Evolutionary conservation across 2,888 invertebrate species (phyloP), one percentile per base, ranked within the genome.

Genomic region (Taenaris catops): DNA sequence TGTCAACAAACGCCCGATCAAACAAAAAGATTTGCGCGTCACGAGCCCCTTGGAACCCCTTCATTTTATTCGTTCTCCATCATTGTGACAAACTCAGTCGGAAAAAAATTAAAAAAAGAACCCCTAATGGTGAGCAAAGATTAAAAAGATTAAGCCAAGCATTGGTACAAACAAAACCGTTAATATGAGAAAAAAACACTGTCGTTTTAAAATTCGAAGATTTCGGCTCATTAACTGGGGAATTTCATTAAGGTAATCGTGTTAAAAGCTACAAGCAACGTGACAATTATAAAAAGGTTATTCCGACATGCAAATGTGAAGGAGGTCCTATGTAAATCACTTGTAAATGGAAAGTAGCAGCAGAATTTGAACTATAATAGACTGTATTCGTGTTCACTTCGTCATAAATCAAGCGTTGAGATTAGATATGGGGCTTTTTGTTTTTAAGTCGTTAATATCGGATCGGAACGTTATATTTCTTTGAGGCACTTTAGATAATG

Each of bases 1-100:
- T 78, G 80, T 78, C 79, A 78, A 79, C 81, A 76, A 74, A 80
- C 74, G 81, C 76, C 72, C 75, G 81, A 78, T 78, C 79, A 84
- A 81, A 84, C 75, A 84, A 75, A 78, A 78, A 75, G 75, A 73
- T 69, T 72, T 68, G 63, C 63, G 57, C 65, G 63, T 66, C 64
- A 63, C 51, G 55, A 61, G 57, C 53, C 56, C 53, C 58, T 47
- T 24, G 32, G 35, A 39, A 25, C 17, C 16, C n/a, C 11, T 23
- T 25, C 27, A 32, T 29, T 17, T 25, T 33, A 29, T 32, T 35
- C n/a, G n/a, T n/a, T n/a, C n/a, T n/a, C n/a, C n/a, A n/a, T n/a
- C 17, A 27, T 20, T 35, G 16, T 23, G 51, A 48, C 52, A 55
- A 52, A 49, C 38, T 36, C 28, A 23, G 18, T n/a, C 12, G 14